Evolutionary conservation across 2,113 vertebrate genomes (phyloP), one percentile per base, ranked within the genome.

Genomic region (Perccottus glenii): DNA sequence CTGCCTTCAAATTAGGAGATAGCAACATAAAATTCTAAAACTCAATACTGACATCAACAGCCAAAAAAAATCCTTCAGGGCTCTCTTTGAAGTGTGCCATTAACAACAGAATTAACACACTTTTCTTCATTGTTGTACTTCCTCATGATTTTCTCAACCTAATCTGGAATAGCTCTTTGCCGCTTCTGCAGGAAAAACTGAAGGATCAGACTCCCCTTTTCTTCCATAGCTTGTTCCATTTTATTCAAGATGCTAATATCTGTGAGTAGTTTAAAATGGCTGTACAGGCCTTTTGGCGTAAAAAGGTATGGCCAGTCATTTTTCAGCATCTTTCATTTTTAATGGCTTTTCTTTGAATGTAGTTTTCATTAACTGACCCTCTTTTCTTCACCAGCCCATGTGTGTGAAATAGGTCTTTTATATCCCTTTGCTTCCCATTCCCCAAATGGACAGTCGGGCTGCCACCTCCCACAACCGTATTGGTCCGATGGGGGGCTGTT

Each of bases 251-350:
- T 5, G 2, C 12, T 16, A 5, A 70, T 52, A 14, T 61, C n/a
- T 5, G 35, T 67, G 16, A 67, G 56, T 32, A 60, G 27, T 27
- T 51, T n/a, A 33, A 69, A 60, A 5, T 52, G 57, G 33, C 16
- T 32, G 27, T 35, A 52, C 16, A 52, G 7, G n/a, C 46, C 47
- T 36, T n/a, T 69, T 35, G 3, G 47, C 5, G 12, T 51, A 50
- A 69, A 69, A 43, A 60, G 47, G n/a, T 36, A 66, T 10, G 65
- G 35, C 65, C 45, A 67, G 27, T 58, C 32, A 14, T 12, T 57
- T 16, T 35, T 47, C 12, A 48, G 14, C 14, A 15, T n/a, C 1
- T n/a, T 48, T 15, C 4, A 67, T 46, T 51, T 35, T 57, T 35
- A 38, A 38, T 36, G 33, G n/a, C 14, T 60, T 57, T 15, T 44